Evolutionary conservation across 2,797 vertebrate genomes (phyloP), one percentile per base, ranked within the genome.

Genomic region (Fistularia tabacaria): DNA sequence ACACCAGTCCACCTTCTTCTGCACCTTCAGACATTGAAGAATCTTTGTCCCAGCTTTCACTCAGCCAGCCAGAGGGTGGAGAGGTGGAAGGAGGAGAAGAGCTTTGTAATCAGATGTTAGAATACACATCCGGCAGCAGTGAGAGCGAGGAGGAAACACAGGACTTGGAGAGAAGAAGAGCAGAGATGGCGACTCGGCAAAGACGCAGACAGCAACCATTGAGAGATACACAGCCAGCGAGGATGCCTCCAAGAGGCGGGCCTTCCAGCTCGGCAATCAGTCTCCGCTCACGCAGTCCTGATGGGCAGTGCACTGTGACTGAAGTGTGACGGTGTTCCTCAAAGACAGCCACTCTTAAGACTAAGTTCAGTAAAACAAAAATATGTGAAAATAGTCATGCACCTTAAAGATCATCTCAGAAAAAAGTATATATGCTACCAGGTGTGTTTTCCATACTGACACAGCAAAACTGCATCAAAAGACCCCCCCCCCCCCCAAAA

Each of bases 291-390:
- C 92, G 93, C 54, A 92, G 93, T 85, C 96, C 97, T 9, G 97
- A 99, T 53, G 97, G 97, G 86, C 97, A 98, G 90, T 98, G 95
- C 89, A 98, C 95, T 69, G 91, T 98, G 87, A 99, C 95, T 77
- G 95, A 98, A 88, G 97, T 99, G 88, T 99, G 96, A 85, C 95
- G 98, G 90, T 97, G 94, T 84, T 25, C 25, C 25, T 25, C 25
- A 25, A 25, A 25, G 25, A 25, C 25, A 5, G 5, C 25, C 25
- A 25, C 25, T 25, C 25, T 25, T 25, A 5, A 25, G 25, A 25
- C 25, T 25, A 25, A 25, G 8, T 40, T 40, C 39, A 40, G 39
- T 10, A 40, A 40, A 25, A 25, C 25, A 40, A 40, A 40, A 40
- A 40, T 8, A 10, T 40, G 39, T 40, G 39, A 40, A 40, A 40